Evolutionary conservation across 2,888 invertebrate genomes (phyloP).

Genomic region (Hypomecis atomaria): DNA sequence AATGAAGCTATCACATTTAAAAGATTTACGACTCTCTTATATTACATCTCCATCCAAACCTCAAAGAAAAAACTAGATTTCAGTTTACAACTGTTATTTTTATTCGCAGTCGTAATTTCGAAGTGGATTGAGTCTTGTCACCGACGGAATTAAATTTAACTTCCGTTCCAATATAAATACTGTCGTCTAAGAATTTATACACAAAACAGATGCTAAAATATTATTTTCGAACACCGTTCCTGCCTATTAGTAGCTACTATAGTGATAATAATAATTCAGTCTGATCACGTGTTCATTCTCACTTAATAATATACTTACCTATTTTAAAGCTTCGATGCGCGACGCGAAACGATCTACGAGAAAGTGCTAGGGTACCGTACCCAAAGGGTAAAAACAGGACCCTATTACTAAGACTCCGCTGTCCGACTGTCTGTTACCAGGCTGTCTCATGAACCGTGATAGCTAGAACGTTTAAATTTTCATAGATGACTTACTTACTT

Average conservation of each 20-base stretch:
- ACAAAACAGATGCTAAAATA: constrained; percentile 51
- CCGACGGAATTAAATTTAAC: constrained; percentile 47
- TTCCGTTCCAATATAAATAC: constrained; percentile 50
- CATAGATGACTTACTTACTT: too few species aligned
- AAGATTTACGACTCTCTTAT: constrained; percentile 34
- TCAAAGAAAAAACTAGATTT: constrained; percentile 40
- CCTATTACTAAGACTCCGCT: too few species aligned
- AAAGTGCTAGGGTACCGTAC: too few species aligned
- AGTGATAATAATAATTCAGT: constrained; percentile 36
- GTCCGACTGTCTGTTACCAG: too few species aligned
- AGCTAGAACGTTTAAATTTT: too few species aligned
- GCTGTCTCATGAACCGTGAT: too few species aligned
- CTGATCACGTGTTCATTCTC: constrained; percentile 26
- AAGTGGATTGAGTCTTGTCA: constrained; percentile 45
- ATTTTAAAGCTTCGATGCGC: constrained; percentile 10
- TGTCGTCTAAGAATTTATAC: constrained; percentile 54
- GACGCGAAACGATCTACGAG: neutral
- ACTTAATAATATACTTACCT: constrained; percentile 22
- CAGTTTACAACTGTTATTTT: constrained; percentile 44
- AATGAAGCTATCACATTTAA: constrained; percentile 32
- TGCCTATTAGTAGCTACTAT: constrained; percentile 27
- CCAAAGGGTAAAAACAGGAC: too few species aligned
- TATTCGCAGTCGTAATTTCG: constrained; percentile 43
- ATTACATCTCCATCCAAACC: constrained; percentile 36
- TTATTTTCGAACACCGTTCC: constrained; percentile 30